Evolutionary conservation across 2,888 invertebrate species (phyloP).

Genomic region (Tenthredo notha): DNA sequence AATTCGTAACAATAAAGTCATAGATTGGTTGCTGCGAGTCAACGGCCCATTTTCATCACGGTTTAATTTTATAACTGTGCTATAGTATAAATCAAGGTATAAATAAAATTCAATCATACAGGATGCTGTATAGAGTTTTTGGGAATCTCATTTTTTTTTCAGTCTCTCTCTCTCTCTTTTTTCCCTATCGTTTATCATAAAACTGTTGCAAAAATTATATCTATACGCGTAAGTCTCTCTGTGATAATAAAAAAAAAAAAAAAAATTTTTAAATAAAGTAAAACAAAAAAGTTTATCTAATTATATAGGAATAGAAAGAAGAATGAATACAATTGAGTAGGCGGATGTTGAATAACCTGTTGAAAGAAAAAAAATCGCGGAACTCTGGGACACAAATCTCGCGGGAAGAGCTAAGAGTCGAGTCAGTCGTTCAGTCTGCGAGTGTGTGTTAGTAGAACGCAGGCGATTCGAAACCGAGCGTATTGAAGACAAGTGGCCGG

Average conservation of each 20-base stretch:
- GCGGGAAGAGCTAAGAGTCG: background rate
- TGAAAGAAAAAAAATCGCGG: no score
- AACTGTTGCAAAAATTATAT: background rate
- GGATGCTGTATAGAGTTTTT: background rate
- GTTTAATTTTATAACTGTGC: slow-evolving; percentile 51
- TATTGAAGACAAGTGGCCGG: slow-evolving; percentile 51
- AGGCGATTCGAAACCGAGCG: slow-evolving; percentile 63
- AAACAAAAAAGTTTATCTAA: no score
- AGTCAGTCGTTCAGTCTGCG: background rate
- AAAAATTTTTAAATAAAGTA: no score
- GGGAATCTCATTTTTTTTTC: background rate
- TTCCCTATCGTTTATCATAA: background rate
- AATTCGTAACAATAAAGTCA: slow-evolving; percentile 77
- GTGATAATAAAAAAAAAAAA: no score
- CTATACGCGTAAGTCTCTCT: no score
- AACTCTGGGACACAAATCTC: slow-evolving; percentile 27
- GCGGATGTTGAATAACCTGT: no score
- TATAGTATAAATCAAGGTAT: background rate
- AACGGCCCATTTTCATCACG: slow-evolving; percentile 69
- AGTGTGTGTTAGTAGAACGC: slow-evolving; percentile 62
- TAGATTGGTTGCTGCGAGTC: slow-evolving; percentile 64
- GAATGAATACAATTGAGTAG: no score
- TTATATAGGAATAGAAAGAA: no score
- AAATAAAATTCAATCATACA: background rate
- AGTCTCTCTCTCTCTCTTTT: no score